Percentiles rank a stretch among this genome's conserved stretches.
Conservation (phyloP, 2,888 invertebrate species). For the Drosophila fungiperda region DNA sequence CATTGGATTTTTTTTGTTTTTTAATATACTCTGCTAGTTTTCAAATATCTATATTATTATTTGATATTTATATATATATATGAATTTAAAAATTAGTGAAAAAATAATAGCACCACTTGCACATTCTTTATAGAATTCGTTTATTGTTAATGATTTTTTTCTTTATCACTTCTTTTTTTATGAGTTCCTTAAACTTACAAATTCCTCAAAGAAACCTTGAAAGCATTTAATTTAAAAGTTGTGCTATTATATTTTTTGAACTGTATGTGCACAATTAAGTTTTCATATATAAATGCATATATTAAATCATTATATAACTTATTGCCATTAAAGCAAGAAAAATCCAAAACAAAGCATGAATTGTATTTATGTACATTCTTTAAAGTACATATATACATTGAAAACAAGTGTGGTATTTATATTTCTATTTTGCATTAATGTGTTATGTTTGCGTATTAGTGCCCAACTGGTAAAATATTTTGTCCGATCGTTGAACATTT, state of each 20-base stretch:
- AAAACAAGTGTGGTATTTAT: constrained; percentile 39
- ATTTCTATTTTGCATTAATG: constrained; percentile 27
- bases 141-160: neutral
- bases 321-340: neutral
- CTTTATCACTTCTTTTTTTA: neutral
- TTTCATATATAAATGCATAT: neutral
- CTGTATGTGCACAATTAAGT: neutral
- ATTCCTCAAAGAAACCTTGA: neutral
- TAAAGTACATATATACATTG: constrained; percentile 6
- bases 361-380: constrained; percentile 5
- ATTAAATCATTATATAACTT: constrained; percentile 3
- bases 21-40: neutral
- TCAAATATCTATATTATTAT: neutral
- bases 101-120: neutral
- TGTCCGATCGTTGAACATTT: neutral
- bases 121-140: neutral
- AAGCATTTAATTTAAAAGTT: neutral
- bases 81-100: neutral
- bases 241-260: neutral
- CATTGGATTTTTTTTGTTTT: neutral
- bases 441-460: constrained; percentile 3
- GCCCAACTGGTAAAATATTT: neutral
- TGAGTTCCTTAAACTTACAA: neutral
- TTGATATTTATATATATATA: neutral
- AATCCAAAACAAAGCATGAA: neutral